Evolutionary conservation across 2,888 invertebrate genomes (phyloP), one percentile per base, ranked within the genome.

Genomic region (Polia nebulosa): DNA sequence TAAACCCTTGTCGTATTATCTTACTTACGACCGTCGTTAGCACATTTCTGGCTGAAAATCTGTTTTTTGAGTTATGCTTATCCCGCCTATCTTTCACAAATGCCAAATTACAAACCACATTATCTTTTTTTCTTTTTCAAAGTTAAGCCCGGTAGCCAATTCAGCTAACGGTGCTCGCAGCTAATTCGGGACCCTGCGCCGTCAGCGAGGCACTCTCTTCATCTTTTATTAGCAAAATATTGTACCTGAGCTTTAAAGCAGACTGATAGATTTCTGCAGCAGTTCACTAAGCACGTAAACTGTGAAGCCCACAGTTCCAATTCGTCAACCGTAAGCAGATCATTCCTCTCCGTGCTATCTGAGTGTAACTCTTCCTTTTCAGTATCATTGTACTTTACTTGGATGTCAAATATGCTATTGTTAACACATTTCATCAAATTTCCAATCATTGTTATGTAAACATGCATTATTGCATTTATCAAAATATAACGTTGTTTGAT

Each of bases 161-260:
- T 7, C 7, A 7, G 3, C 29, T 29, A 29, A 3, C 29, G 7
- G 29, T 29, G 7, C 7, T 29, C 7, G 3, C 29, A 7, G 3
- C 29, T 29, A 5, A 5, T 15, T 0, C 4, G 5, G 15, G 15
- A n/a, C n/a, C n/a, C n/a, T n/a, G n/a, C n/a, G n/a, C n/a, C n/a
- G n/a, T n/a, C n/a, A n/a, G n/a, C n/a, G n/a, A n/a, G n/a, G n/a
- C n/a, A n/a, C n/a, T n/a, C n/a, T n/a, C n/a, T n/a, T n/a, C n/a
- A n/a, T n/a, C n/a, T 36, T 36, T 15, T 0, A 13, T 15, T 15
- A 36, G 5, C 15, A 15, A 11, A 13, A 36, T 15, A 36, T 36
- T 15, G 15, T 63, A 72, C 72, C 72, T 72, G 72, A 32, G 36
- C 17, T 1, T 36, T 55, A 39, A 49, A 72, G 25, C 58, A 59